phyloP scores from a whole-genome alignment of 2,113 vertebrate species.

The Centropus unirufus region DNA sequence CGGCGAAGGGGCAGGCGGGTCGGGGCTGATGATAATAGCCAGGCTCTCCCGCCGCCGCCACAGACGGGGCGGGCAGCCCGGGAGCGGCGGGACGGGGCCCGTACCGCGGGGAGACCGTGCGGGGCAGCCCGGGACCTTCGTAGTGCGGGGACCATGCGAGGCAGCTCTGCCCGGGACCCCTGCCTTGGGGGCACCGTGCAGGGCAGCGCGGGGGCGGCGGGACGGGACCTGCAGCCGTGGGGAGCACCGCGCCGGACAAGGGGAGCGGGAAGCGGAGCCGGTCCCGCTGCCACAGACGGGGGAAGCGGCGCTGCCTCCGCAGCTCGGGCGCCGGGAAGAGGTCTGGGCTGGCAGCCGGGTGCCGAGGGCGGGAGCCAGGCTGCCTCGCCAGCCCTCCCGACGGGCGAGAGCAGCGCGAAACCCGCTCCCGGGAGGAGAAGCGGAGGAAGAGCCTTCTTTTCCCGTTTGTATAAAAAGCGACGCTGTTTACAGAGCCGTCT shows the following conservation, averaged over 20 bases:
- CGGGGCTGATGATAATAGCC: neutral
- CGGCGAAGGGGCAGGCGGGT: neutral
- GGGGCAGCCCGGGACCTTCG: neutral
- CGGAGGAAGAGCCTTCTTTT: neutral
- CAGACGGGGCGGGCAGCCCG: neutral
- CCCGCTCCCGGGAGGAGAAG: neutral
- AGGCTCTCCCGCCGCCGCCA: neutral
- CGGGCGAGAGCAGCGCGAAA: neutral
- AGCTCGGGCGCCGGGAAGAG: neutral
- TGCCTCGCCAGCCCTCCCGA: conserved; percentile 10
- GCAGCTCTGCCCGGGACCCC: too few relatives aligned
- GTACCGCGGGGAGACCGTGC: too few relatives aligned
- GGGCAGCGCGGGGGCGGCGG: neutral
- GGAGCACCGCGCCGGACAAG: neutral
- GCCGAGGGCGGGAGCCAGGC: neutral
- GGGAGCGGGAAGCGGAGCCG: neutral
- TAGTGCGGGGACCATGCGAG: too few relatives aligned
- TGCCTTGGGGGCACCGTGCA: too few relatives aligned
- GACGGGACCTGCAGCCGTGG: neutral
- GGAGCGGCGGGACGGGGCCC: neutral
- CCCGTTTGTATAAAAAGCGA: neutral
- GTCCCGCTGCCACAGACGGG: neutral
- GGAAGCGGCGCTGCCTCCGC: neutral
- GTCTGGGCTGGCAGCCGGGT: neutral
- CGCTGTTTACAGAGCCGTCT: neutral